These are phyloP conservation scores for Camponotus fellah DNA, from an alignment of 2,888 invertebrate species.

Conservation along the genomic window DNA sequence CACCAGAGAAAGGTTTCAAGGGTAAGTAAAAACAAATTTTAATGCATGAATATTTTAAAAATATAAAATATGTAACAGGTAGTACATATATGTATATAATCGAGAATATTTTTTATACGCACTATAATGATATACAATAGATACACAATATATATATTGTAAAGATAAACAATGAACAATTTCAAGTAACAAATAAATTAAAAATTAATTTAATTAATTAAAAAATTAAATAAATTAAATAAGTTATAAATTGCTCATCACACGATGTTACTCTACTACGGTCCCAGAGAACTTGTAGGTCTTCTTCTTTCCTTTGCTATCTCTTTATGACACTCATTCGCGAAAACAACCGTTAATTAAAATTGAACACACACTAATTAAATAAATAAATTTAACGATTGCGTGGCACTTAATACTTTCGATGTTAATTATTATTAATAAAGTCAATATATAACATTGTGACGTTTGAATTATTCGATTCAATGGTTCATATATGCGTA, in stretches of 20 bases:
- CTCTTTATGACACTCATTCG: neutral
- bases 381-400: neutral
- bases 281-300: neutral
- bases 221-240: neutral
- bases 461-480: too few species aligned
- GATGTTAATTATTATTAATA: neutral
- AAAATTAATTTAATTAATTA: neutral
- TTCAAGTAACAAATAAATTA: neutral
- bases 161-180: neutral
- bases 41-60: neutral
- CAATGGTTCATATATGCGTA: too few species aligned
- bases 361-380: neutral
- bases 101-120: neutral
- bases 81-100: neutral
- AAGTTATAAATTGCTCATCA: neutral
- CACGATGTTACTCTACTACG: neutral
- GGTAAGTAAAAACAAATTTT: conserved; percentile 74
- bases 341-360: neutral
- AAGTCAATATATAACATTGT: too few species aligned
- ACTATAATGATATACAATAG: neutral
- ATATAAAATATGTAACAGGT: neutral
- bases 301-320: neutral
- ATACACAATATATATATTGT: neutral
- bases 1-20: conserved; percentile 84
- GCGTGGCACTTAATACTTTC: neutral